A percentile compares a stretch with the other conserved stretches of the same genome.
phyloP scores from a whole-genome alignment of 2,113 vertebrate genomes.

The Carettochelys insculpta region DNA sequence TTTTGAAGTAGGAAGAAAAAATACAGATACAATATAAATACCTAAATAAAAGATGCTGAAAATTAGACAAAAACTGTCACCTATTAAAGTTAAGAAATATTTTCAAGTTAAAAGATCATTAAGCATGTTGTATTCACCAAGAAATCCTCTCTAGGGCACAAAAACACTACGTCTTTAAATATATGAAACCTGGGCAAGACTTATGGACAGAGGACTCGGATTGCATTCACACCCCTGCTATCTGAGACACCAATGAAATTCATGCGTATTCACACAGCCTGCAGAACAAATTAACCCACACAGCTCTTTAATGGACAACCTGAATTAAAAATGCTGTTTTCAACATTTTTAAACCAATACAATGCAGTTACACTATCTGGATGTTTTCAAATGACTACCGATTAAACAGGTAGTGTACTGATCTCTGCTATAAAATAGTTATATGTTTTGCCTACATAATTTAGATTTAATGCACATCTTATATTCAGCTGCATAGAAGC shows the following conservation, averaged over 20 bases:
- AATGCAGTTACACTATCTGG: slow-evolving; percentile 13
- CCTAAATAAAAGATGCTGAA: slow-evolving; percentile 64
- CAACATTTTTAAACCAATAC: not conserved
- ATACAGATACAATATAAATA: slow-evolving; percentile 64
- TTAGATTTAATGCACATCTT: not conserved
- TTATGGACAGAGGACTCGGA: not conserved
- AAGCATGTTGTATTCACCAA: not conserved
- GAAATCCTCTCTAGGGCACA: not conserved
- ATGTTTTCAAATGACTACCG: slow-evolving; percentile 26
- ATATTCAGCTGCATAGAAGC: not conserved
- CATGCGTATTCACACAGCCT: not conserved
- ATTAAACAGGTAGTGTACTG: not conserved
- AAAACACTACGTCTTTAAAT: not conserved
- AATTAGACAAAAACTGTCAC: slow-evolving; percentile 14
- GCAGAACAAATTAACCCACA: slow-evolving; percentile 20
- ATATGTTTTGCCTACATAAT: not conserved
- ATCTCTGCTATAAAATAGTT: not conserved
- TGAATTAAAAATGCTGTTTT: slow-evolving; percentile 19
- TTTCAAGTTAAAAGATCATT: not conserved
- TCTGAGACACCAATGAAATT: slow-evolving; percentile 11
- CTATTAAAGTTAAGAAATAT: not conserved
- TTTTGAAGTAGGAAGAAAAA: slow-evolving; percentile 52
- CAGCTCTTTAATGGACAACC: not conserved
- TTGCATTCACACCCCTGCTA: not conserved
- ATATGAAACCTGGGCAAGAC: not conserved